Base-by-base conservation (phyloP, 2,797 vertebrate species). In the Columba guinea region DNA sequence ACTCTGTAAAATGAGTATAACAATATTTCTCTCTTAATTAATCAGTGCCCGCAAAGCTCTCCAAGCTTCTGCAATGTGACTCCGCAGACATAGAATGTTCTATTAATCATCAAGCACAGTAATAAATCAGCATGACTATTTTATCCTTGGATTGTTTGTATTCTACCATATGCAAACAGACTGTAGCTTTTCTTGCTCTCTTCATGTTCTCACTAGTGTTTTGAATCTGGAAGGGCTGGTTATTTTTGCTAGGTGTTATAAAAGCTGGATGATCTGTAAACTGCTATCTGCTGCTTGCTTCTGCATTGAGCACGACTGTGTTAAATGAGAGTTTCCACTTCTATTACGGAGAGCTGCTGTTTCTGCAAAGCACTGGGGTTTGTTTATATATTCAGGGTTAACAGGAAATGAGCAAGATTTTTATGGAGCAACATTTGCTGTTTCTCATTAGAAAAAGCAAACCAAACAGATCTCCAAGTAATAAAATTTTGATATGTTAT, bases 21-120 rank as follows among this genome's bases (percentile, higher is more conserved):
- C 32, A 84, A n/a, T 81, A 94, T 75, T 95, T 83, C 81, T 90
- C 30, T 62, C 37, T 75, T 87, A 81, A 94, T 91, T 88, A 88
- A 93, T 73, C 86, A 73, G 30, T 23, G 59, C 49, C 3, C 53
- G 11, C n/a, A 80, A 77, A 94, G 60, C 35, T 76, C 53, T 84
- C 82, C 62, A 79, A 87, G 90, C 56, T 87, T 84, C 91, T 68
- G 53, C 0, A 0, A 84, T 83, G 7, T 59, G 56, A 87, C 92
- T 83, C 60, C 32, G 90, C 17, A 58, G 58, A 51, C 51, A 81
- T 67, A 71, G 68, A 87, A 41, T 2, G 7, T 94, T 95, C 89
- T 37, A 87, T 80, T 93, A 89, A 92, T 80, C 64, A 82, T 77
- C 77, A 89, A 89, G 71, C 53, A 80, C 2, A 7, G 58, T 41